phyloP scores from a whole-genome alignment of 2,113 vertebrate species.

The Nannospalax galili region DNA sequence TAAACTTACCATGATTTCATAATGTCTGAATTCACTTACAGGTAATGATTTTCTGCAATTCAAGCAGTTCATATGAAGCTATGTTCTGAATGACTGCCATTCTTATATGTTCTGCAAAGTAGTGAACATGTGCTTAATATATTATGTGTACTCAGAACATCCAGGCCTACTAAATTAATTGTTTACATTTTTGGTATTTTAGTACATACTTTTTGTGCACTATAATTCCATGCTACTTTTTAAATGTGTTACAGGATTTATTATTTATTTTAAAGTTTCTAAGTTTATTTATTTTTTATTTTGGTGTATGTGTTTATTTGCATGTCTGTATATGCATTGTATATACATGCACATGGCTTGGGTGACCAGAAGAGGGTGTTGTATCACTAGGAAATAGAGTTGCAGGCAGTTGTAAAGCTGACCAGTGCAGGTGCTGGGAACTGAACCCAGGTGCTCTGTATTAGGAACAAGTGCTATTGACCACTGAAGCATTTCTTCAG shows the following conservation, averaged over 20 bases:
- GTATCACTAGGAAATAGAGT: too few relatives aligned
- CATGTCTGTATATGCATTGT: neutral
- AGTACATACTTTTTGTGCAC: neutral
- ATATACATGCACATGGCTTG: neutral
- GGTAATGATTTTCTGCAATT: neutral
- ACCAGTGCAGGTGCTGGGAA: too few relatives aligned
- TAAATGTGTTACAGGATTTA: neutral
- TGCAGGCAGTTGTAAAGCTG: too few relatives aligned
- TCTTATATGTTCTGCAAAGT: constrained; percentile 9
- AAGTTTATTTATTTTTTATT: neutral
- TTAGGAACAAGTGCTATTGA: neutral
- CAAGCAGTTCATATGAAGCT: neutral
- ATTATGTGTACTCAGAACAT: neutral
- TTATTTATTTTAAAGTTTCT: neutral
- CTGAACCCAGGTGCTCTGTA: neutral
- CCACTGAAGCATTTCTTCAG: neutral
- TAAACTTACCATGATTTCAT: neutral
- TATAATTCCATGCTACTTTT: neutral
- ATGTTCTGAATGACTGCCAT: constrained; percentile 39
- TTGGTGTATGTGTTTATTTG: neutral
- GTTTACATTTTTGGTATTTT: constrained; percentile 20
- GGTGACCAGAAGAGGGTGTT: too few relatives aligned
- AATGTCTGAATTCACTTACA: neutral
- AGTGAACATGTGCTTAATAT: neutral
- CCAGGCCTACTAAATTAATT: neutral